These are phyloP conservation scores for Berghia stephanieae DNA, from an alignment of 1,140 invertebrate genomes.

Conservation along the genomic window DNA sequence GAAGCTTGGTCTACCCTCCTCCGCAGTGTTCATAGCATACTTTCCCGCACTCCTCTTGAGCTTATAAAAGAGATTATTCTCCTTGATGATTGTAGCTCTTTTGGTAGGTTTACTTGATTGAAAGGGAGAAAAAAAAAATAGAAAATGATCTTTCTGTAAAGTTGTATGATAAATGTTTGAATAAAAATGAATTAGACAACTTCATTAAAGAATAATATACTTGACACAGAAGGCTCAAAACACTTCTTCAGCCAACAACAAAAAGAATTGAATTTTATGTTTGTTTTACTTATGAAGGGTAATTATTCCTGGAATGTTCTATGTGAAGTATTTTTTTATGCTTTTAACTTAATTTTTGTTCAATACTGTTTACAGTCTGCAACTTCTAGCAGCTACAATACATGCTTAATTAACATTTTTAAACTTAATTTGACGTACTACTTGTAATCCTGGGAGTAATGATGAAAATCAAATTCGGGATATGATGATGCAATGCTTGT, in stretches of 20 bases:
- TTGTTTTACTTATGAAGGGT: not conserved
- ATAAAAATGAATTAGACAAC: not conserved
- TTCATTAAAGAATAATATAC: not conserved
- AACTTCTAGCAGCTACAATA: no score
- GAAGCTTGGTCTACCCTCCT: slow-evolving; percentile 87
- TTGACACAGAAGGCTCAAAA: not conserved
- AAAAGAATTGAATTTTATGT: slow-evolving; percentile 23
- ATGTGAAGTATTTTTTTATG: not conserved
- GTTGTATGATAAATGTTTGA: not conserved
- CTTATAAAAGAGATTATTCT: slow-evolving; percentile 88
- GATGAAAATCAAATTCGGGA: not conserved
- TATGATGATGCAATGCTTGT: not conserved
- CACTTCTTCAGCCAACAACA: not conserved
- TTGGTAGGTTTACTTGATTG: slow-evolving; percentile 18
- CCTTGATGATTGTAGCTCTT: slow-evolving; percentile 86
- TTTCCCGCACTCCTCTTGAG: slow-evolving; percentile 80
- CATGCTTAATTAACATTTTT: not conserved
- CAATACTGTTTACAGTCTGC: no score
- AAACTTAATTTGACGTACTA: not conserved
- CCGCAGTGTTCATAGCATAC: slow-evolving; percentile 84
- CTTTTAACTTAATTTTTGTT: not conserved
- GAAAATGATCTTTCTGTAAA: not conserved
- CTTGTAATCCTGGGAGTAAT: not conserved
- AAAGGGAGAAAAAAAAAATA: no score
- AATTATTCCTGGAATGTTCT: not conserved